Evolutionary conservation across 2,888 invertebrate genomes (phyloP).

Genomic region (Octodonta nipae): DNA sequence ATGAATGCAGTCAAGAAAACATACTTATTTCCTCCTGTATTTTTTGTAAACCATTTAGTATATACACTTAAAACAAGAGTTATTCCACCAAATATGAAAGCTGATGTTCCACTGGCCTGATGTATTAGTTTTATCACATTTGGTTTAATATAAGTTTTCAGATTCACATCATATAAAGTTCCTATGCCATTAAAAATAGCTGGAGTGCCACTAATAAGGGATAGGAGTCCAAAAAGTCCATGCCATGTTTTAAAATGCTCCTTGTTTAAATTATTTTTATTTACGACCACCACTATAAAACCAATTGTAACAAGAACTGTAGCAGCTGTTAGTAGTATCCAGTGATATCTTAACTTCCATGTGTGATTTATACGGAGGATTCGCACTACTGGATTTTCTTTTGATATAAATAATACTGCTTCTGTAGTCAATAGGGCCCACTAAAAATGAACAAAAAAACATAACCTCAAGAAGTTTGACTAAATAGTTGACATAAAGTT

Average conservation of each 20-base stretch:
- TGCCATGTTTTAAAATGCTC: slow-evolving; percentile 30
- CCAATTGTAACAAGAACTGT: slow-evolving; percentile 21
- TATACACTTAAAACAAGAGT: slow-evolving; percentile 21
- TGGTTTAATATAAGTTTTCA: slow-evolving; percentile 18
- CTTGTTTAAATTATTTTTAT: slow-evolving; percentile 25
- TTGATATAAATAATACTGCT: slow-evolving; percentile 26
- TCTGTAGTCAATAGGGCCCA: slow-evolving; percentile 31
- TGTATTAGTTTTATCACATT: slow-evolving; percentile 21
- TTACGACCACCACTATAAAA: slow-evolving; percentile 23
- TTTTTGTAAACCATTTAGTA: slow-evolving; percentile 21
- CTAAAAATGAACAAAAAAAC: slow-evolving; percentile 24
- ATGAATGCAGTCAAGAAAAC: slow-evolving; percentile 13
- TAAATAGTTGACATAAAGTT: not conserved
- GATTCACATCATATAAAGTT: slow-evolving; percentile 24
- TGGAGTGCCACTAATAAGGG: slow-evolving; percentile 20
- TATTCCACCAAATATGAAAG: slow-evolving; percentile 21
- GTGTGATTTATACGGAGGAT: slow-evolving; percentile 14
- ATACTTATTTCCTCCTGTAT: slow-evolving; percentile 12
- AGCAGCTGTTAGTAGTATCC: slow-evolving; percentile 24
- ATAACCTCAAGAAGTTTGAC: slow-evolving; percentile 7
- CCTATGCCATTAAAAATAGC: slow-evolving; percentile 25
- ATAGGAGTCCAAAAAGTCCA: slow-evolving; percentile 26
- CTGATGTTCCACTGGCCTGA: slow-evolving; percentile 17
- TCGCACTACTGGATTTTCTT: slow-evolving; percentile 25
- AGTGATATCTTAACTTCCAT: slow-evolving; percentile 26